Evolutionary conservation across 1,140 invertebrate species (phyloP).

Genomic region (Ostrea denselamellosa): DNA sequence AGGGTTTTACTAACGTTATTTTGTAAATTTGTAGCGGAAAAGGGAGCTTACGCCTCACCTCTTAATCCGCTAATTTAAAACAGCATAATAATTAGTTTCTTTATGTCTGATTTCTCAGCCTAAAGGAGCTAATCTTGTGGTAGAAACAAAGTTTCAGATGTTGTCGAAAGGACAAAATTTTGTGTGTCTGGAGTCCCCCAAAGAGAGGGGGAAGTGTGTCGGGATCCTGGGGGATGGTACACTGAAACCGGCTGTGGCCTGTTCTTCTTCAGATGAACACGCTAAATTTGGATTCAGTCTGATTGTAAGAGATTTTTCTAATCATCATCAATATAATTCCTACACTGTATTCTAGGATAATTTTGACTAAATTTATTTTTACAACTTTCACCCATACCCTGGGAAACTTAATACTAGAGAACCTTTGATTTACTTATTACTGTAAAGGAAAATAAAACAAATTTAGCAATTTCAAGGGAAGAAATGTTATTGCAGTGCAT

Average conservation of each 20-base stretch:
- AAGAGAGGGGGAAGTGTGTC: conserved; percentile 65
- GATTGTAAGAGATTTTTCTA: conserved; percentile 66
- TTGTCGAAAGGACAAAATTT: conserved; percentile 61
- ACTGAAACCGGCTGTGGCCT: conserved; percentile 71
- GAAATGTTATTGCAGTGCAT: too few relatives aligned
- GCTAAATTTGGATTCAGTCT: conserved; percentile 73
- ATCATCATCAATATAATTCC: not conserved
- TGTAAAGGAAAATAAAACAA: too few relatives aligned
- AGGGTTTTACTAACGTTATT: too few relatives aligned
- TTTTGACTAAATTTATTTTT: not conserved
- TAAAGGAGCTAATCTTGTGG: conserved; percentile 65
- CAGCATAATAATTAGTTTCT: not conserved
- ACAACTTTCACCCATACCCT: not conserved
- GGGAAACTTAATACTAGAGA: too few relatives aligned
- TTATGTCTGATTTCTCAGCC: conserved; percentile 56
- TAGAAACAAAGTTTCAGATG: conserved; percentile 73
- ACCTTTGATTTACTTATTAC: too few relatives aligned
- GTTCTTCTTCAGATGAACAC: conserved; percentile 62
- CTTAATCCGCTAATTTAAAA: too few relatives aligned
- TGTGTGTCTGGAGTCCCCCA: conserved; percentile 69
- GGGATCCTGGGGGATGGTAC: conserved; percentile 69
- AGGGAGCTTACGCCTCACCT: too few relatives aligned
- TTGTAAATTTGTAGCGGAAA: too few relatives aligned
- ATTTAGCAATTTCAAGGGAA: too few relatives aligned
- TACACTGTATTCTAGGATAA: not conserved